phyloP scores from a whole-genome alignment of 64 coral and sea anemone species.

The Platygyra sinensis region DNA sequence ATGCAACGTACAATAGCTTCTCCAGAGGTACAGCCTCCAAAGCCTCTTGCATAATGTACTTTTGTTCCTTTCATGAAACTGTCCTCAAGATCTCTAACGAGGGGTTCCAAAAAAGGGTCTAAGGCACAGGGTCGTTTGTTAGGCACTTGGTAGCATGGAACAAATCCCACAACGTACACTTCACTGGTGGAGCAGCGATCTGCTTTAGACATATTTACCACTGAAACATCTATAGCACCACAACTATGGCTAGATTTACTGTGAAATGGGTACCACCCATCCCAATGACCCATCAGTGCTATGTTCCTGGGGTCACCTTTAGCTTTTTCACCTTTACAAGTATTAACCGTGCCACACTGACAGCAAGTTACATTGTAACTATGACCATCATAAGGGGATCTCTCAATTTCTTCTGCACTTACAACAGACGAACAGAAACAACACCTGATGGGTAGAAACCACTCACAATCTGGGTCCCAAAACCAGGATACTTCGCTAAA shows the following conservation, averaged over 20 bases:
- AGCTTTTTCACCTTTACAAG: background rate
- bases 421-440: background rate
- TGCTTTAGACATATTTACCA: conserved; percentile 30
- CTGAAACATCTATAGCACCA: conserved; percentile 30
- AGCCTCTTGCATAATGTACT: conserved; percentile 18
- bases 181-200: background rate
- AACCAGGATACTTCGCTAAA: conserved; percentile 35
- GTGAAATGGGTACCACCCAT: conserved; percentile 54
- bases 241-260: conserved; percentile 17
- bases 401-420: conserved; percentile 1
- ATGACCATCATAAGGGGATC: background rate
- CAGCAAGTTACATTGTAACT: background rate
- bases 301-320: conserved; percentile 27
- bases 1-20: conserved; percentile 2
- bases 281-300: conserved; percentile 57
- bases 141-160: background rate
- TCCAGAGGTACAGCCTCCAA: background rate
- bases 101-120: conserved; percentile 47
- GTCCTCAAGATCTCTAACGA: conserved; percentile 38
- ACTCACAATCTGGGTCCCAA: conserved; percentile 27
- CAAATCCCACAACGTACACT: conserved; percentile 57
- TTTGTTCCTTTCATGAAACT: conserved; percentile 22
- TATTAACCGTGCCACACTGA: conserved; percentile 14
- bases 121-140: conserved; percentile 24
- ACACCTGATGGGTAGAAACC: background rate